phyloP scores from a whole-genome alignment of 2,113 vertebrate genomes.

The Aptenodytes patagonicus region DNA sequence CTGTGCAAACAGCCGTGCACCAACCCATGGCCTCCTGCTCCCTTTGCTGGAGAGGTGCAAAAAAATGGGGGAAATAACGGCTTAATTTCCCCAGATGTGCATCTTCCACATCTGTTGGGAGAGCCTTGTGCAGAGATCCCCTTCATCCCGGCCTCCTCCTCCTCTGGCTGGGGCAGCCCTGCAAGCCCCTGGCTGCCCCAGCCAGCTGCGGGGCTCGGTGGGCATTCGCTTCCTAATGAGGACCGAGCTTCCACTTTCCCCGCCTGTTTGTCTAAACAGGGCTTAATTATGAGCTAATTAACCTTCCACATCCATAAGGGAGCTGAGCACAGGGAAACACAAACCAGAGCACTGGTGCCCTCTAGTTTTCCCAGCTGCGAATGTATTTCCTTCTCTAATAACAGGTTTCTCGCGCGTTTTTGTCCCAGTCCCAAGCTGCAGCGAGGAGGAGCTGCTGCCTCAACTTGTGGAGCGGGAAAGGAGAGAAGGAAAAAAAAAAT shows the following conservation, averaged over 20 bases:
- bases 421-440: neutral
- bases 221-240: fast-evolving
- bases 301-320: neutral
- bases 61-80: fast-evolving
- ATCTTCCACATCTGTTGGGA: fast-evolving
- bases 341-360: neutral
- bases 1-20: too few relatives aligned
- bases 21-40: fast-evolving
- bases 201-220: too few relatives aligned
- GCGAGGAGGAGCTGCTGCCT: neutral
- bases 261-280: neutral
- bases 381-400: too few relatives aligned
- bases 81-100: fast-evolving
- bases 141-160: neutral
- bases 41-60: neutral
- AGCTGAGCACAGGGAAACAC: neutral
- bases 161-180: neutral
- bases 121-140: neutral
- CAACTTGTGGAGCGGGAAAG: neutral
- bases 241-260: neutral
- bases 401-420: fast-evolving
- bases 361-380: neutral
- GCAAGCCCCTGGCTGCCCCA: neutral
- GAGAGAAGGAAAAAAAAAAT: neutral
- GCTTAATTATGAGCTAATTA: neutral